These are phyloP conservation scores for Drosophila subpulchrella DNA, from an alignment of 1,140 invertebrate species.

Conservation along the genomic window DNA sequence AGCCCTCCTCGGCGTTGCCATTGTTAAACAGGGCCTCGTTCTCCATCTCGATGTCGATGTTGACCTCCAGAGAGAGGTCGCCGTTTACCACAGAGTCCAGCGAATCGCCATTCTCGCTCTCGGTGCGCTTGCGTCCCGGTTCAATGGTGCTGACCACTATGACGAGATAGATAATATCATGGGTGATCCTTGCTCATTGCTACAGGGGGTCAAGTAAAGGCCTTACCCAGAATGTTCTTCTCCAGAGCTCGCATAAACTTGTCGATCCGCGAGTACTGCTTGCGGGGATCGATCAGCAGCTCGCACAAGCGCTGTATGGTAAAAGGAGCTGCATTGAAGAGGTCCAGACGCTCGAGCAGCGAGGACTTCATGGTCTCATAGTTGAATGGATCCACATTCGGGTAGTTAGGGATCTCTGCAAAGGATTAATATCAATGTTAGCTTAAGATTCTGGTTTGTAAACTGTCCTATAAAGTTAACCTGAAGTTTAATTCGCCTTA, in stretches of 20 bases:
- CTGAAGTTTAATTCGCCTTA: too few species aligned
- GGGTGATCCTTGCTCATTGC: background rate
- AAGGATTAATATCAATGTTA: background rate
- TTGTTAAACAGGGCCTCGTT: conserved; percentile 87
- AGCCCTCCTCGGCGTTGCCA: conserved; percentile 41
- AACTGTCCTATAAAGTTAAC: too few species aligned
- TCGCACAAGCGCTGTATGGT: conserved; percentile 98
- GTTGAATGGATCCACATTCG: conserved; percentile 96
- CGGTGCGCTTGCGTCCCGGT: conserved; percentile 88
- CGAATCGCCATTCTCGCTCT: conserved; percentile 89
- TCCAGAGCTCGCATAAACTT: conserved; percentile 98
- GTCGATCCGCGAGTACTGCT: conserved; percentile 97
- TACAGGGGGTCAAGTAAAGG: background rate
- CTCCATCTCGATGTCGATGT: conserved; percentile 89
- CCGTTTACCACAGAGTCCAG: conserved; percentile 87
- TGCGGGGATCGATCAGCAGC: conserved; percentile 94
- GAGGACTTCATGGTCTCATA: conserved; percentile 95
- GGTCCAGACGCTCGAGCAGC: conserved; percentile 93
- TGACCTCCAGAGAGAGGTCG: conserved; percentile 87
- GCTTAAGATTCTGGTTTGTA: background rate
- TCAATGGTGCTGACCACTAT: conserved; percentile 96
- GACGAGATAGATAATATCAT: background rate
- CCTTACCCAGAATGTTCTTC: conserved; percentile 92
- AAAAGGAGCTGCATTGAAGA: conserved; percentile 95
- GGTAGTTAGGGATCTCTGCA: conserved; percentile 90